Evolutionary conservation across 2,797 vertebrate species (phyloP).

Genomic region (Adrianichthys oophorus): DNA sequence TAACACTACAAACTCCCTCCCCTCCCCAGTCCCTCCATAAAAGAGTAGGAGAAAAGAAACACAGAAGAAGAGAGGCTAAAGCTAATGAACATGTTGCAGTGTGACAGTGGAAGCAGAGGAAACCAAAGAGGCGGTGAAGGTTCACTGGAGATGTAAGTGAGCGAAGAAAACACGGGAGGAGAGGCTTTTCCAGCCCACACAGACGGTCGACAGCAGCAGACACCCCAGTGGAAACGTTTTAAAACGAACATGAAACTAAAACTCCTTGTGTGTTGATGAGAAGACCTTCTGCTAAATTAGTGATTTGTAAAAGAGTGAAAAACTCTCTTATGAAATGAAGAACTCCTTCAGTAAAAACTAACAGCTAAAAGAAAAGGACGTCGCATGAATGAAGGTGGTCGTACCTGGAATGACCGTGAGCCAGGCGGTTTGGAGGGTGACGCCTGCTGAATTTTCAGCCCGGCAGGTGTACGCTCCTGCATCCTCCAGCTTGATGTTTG

Average conservation of each 20-base stretch:
- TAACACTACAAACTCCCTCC: conserved; percentile 27
- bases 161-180: conserved; percentile 12
- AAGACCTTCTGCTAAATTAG: no score
- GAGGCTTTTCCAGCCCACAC: conserved; percentile 26
- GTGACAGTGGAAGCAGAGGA: conserved; percentile 50
- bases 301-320: no score
- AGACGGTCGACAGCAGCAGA: conserved; percentile 11
- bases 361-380: no score
- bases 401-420: conserved; percentile 91
- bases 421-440: conserved; percentile 95
- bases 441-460: conserved; percentile 94
- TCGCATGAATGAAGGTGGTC: neutral
- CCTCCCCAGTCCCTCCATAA: conserved; percentile 10
- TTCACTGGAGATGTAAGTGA: conserved; percentile 57
- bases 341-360: no score
- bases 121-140: conserved; percentile 58
- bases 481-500: conserved; percentile 89
- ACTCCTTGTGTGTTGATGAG: no score
- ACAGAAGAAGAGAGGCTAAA: conserved; percentile 20
- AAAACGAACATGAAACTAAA: neutral
- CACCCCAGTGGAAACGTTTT: neutral
- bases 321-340: no score
- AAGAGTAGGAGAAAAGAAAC: conserved; percentile 32
- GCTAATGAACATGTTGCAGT: conserved; percentile 74
- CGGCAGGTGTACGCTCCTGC: conserved; percentile 95